phyloP scores from a whole-genome alignment of 2,113 vertebrate genomes.

The Nesospiza acunhae region DNA sequence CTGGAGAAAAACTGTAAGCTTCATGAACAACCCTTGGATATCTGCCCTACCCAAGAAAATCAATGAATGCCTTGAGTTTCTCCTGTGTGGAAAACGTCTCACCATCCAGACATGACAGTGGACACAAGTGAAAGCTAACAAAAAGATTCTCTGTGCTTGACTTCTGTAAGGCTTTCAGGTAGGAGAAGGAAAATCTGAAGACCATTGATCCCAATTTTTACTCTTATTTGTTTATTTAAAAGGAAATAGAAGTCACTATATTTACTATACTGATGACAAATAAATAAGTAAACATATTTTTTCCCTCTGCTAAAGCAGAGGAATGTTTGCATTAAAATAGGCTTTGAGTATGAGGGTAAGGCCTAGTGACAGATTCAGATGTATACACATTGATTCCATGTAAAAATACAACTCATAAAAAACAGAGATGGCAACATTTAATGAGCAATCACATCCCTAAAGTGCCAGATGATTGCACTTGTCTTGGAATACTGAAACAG shows the following conservation, averaged over 20 bases:
- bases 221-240: neutral
- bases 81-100: rapidly evolving
- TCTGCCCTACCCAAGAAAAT: neutral
- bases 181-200: neutral
- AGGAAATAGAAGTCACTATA: neutral
- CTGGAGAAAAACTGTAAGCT: neutral
- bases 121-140: neutral
- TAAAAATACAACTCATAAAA: conserved; percentile 41
- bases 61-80: neutral
- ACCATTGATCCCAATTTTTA: neutral
- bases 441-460: conserved; percentile 45
- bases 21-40: neutral
- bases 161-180: neutral
- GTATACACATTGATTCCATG: neutral
- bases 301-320: rapidly evolving
- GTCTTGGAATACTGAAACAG: neutral
- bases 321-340: neutral
- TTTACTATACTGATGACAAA: neutral
- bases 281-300: neutral
- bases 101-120: neutral
- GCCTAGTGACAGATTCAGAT: neutral
- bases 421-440: conserved; percentile 37
- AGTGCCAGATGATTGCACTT: conserved; percentile 34
- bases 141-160: neutral
- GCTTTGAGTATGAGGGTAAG: neutral